Conservation (phyloP, 92 coral and sea anemone genomes). For the Epizoanthus fatuus region DNA sequence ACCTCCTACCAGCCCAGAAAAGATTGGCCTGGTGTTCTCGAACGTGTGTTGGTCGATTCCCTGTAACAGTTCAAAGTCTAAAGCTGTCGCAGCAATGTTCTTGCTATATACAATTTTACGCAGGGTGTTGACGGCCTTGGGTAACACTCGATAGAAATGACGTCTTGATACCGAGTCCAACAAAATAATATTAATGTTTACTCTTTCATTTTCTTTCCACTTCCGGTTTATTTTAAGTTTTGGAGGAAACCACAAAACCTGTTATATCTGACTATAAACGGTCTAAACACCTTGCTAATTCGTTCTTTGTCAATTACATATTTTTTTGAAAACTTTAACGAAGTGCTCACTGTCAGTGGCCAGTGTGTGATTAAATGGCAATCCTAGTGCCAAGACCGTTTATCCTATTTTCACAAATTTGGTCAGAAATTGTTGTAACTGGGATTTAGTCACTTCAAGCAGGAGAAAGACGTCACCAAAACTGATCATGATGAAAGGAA, state of each 20-base stretch:
- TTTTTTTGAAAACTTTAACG: no score
- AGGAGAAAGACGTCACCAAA: no score
- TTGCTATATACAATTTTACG: slow-evolving; percentile 50
- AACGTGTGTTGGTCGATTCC: slow-evolving; percentile 60
- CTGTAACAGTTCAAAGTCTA: slow-evolving; percentile 61
- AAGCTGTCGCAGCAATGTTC: slow-evolving; percentile 45
- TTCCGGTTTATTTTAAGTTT: not conserved
- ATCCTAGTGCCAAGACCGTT: no score
- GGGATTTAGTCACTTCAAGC: no score
- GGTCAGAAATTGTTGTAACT: no score
- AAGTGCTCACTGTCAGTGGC: no score
- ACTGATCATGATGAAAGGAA: no score
- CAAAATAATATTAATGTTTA: slow-evolving; percentile 51
- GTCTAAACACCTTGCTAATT: no score
- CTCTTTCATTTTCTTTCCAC: slow-evolving; percentile 1
- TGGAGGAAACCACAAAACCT: slow-evolving; percentile 49
- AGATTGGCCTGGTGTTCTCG: slow-evolving; percentile 60
- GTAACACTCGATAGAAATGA: slow-evolving; percentile 58
- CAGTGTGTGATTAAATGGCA: no score
- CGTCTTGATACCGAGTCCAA: slow-evolving; percentile 56
- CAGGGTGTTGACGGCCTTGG: slow-evolving; percentile 49
- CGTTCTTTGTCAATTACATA: no score
- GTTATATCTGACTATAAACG: not conserved
- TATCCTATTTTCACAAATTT: no score
- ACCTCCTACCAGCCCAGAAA: slow-evolving; percentile 60